phyloP scores from a whole-genome alignment of 1,140 invertebrate genomes.

The Drosophila melanogaster region Release_6_plus_ISO1_MT NT_033779.5:7490001-7490500 shows the following conservation, averaged over 20 bases:
- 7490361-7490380: constrained; percentile 2
- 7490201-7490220: constrained; percentile 10
- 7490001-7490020: constrained; percentile 42
- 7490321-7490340: not conserved
- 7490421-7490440: too few relatives aligned
- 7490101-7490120: constrained; percentile 14
- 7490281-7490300: too few relatives aligned
- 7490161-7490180: not conserved
- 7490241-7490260: not conserved
- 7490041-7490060: constrained; percentile 33
- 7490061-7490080: constrained; percentile 37
- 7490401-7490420: not conserved
- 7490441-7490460: not conserved
- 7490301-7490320: too few relatives aligned
- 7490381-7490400: not conserved
- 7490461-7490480: not conserved
- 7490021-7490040: constrained; percentile 61
- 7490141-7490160: constrained; percentile 23
- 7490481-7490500: not conserved
- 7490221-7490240: constrained; percentile 33
- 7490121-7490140: constrained; percentile 8
- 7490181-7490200: constrained; percentile 12
- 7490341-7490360: not conserved
- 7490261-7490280: not conserved
- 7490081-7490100: constrained; percentile 25